These are phyloP conservation scores for Intellagama lesueurii DNA, from an alignment of 2,797 vertebrate species.

Conservation along the genomic window DNA sequence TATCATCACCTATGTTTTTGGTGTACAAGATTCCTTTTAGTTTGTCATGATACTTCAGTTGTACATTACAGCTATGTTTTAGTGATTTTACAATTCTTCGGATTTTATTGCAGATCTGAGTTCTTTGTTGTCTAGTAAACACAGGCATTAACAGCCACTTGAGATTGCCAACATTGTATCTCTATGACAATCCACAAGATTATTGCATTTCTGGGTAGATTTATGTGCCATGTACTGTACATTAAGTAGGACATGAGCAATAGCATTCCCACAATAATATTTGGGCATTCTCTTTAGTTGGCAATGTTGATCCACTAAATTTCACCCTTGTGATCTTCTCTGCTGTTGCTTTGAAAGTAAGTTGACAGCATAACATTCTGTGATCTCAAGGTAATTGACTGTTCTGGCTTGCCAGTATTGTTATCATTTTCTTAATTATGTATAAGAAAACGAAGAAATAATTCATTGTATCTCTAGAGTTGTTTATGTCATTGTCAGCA, in stretches of 20 bases:
- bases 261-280: slow-evolving; percentile 23
- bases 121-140: slow-evolving; percentile 25
- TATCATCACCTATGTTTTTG: background rate
- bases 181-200: slow-evolving; percentile 21
- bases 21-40: background rate
- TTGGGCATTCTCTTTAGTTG: slow-evolving; percentile 2
- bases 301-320: slow-evolving; percentile 14
- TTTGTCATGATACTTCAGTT: background rate
- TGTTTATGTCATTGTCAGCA: background rate
- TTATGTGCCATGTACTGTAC: slow-evolving; percentile 16
- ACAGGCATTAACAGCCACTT: slow-evolving; percentile 32
- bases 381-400: background rate
- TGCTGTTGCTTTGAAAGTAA: background rate
- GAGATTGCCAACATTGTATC: slow-evolving; percentile 32
- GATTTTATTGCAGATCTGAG: slow-evolving; percentile 34
- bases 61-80: slow-evolving; percentile 11
- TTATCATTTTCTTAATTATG: background rate
- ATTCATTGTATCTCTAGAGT: background rate
- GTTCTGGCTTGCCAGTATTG: background rate
- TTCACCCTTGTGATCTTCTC: background rate
- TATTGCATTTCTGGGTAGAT: slow-evolving; percentile 34
- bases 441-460: background rate
- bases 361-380: background rate
- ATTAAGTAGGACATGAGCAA: slow-evolving; percentile 31
- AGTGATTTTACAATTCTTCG: slow-evolving; percentile 30